Conservation (phyloP, 2,888 invertebrate genomes). For the Dynastes hyllus region DNA sequence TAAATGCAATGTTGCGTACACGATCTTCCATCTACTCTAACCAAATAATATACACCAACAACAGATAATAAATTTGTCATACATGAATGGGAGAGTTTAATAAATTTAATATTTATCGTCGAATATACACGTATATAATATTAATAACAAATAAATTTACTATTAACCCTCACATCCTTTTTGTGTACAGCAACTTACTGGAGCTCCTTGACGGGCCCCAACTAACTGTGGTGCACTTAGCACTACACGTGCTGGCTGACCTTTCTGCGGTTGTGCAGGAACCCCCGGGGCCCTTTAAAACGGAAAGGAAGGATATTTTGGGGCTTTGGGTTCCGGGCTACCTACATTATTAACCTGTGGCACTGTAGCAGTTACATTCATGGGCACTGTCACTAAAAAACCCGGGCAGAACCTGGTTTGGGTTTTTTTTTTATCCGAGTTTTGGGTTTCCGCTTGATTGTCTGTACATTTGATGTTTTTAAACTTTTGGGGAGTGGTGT, state of each 20-base stretch:
- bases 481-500: slow-evolving; percentile 72
- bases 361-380: slow-evolving; percentile 77
- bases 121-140: slow-evolving; percentile 25
- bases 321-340: slow-evolving; percentile 67
- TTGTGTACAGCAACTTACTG: slow-evolving; percentile 76
- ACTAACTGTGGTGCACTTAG: slow-evolving; percentile 88
- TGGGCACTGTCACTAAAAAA: slow-evolving; percentile 78
- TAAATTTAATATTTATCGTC: slow-evolving; percentile 46
- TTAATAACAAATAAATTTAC: slow-evolving; percentile 40
- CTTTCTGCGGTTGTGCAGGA: slow-evolving; percentile 82
- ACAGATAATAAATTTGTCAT: slow-evolving; percentile 43
- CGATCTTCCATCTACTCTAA: slow-evolving; percentile 41
- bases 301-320: slow-evolving; percentile 70
- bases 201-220: slow-evolving; percentile 86
- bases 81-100: slow-evolving; percentile 56
- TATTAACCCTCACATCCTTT: slow-evolving; percentile 46
- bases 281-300: too few species aligned
- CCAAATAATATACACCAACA: slow-evolving; percentile 37
- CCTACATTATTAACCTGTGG: slow-evolving; percentile 71
- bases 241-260: slow-evolving; percentile 87
- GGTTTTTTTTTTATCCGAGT: too few species aligned
- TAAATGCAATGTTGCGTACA: slow-evolving; percentile 43
- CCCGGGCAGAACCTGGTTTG: slow-evolving; percentile 71
- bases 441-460: slow-evolving; percentile 66
- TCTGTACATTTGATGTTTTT: slow-evolving; percentile 70